Conservation (phyloP, 2,797 vertebrate genomes). For the Mareca strepera region DNA sequence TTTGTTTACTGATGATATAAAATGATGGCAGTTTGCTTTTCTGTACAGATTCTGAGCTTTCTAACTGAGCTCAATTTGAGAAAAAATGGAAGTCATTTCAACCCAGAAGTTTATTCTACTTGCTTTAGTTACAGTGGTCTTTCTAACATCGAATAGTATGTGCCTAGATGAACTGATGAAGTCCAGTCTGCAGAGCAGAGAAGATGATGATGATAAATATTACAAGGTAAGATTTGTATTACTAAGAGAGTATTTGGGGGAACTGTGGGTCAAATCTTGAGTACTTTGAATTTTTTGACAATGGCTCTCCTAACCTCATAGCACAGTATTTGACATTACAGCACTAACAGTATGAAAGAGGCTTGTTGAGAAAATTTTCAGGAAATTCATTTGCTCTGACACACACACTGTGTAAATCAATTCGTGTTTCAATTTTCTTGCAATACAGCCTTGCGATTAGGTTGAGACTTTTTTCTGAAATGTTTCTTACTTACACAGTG, state of each 20-base stretch:
- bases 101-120: slow-evolving; percentile 61
- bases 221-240: slow-evolving; percentile 70
- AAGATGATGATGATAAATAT: slow-evolving; percentile 64
- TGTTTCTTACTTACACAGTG: not conserved
- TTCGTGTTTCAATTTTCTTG: slow-evolving; percentile 14
- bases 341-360: not conserved
- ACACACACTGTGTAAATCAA: not conserved
- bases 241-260: not conserved
- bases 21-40: slow-evolving; percentile 48
- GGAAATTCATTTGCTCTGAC: not conserved
- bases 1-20: slow-evolving; percentile 75
- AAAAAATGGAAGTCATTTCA: slow-evolving; percentile 76
- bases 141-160: slow-evolving; percentile 62
- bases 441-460: not conserved
- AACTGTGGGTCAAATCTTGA: not conserved
- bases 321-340: not conserved
- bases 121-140: slow-evolving; percentile 54
- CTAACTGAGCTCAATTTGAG: slow-evolving; percentile 28
- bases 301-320: not conserved
- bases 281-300: not conserved
- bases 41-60: slow-evolving; percentile 13
- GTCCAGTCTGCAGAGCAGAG: slow-evolving; percentile 57
- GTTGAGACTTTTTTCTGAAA: not conserved
- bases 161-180: slow-evolving; percentile 63
- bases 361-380: not conserved